These are phyloP conservation scores for Dromas ardeola DNA, from an alignment of 2,113 vertebrate genomes.

Conservation along the genomic window DNA sequence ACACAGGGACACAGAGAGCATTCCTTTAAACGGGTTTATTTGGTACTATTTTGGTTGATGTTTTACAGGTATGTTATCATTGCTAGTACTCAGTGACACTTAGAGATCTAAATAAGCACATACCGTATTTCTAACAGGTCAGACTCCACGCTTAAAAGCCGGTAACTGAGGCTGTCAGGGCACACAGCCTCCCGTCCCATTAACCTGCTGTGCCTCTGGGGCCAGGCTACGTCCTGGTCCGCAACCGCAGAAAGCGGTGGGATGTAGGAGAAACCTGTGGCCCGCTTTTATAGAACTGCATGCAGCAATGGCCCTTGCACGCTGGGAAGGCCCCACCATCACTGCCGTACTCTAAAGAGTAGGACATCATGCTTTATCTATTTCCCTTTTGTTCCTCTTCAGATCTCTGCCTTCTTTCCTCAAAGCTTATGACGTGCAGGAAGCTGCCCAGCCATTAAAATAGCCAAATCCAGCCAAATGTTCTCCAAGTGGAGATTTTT, in stretches of 20 bases:
- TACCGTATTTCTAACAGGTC: background rate
- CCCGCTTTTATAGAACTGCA: background rate
- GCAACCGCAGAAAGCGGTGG: background rate
- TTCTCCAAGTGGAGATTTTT: background rate
- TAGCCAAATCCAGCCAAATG: background rate
- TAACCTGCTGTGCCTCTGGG: background rate
- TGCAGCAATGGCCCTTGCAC: background rate
- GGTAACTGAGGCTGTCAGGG: background rate
- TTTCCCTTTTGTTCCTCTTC: background rate
- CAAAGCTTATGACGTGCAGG: background rate
- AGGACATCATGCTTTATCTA: background rate
- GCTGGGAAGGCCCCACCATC: background rate
- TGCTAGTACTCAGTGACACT: slow-evolving; percentile 19
- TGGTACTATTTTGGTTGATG: slow-evolving; percentile 15
- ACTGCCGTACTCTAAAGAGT: background rate
- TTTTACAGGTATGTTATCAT: slow-evolving; percentile 6
- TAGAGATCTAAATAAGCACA: background rate
- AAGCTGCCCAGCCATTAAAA: background rate
- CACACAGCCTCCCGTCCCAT: background rate
- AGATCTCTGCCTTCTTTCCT: background rate
- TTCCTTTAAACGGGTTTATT: background rate
- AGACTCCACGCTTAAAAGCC: background rate
- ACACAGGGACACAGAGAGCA: background rate
- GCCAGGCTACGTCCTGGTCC: background rate
- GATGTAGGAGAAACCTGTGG: background rate